Percentiles rank a stretch among this genome's conserved stretches.
Conservation (phyloP, 2,797 vertebrate genomes). For the Falco novaeseelandiae region DNA sequence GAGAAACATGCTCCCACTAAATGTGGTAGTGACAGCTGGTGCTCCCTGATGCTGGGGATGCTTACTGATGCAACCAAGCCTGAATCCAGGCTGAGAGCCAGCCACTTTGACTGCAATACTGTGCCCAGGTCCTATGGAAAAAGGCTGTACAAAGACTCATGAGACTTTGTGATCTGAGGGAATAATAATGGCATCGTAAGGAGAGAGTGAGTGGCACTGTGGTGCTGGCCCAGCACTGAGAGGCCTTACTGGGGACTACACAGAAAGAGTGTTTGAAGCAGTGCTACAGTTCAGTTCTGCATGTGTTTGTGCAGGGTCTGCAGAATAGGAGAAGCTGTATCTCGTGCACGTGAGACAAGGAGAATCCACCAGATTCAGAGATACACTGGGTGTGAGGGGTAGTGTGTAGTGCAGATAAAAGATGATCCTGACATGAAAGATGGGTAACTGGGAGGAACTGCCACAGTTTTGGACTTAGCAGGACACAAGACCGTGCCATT, state of each 20-base stretch:
- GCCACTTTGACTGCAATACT: rapidly evolving
- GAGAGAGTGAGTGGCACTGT: rapidly evolving
- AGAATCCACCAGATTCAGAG: background rate
- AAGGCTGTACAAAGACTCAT: rapidly evolving
- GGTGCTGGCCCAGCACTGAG: background rate
- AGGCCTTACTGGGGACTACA: too few relatives aligned
- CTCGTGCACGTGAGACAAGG: background rate
- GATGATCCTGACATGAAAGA: background rate
- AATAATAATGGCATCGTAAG: rapidly evolving
- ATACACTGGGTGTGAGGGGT: background rate
- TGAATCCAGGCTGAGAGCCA: rapidly evolving
- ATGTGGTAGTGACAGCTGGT: background rate
- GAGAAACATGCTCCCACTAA: background rate
- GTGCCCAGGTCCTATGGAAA: background rate
- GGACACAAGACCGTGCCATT: too few relatives aligned
- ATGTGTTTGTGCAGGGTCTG: background rate
- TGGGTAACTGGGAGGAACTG: too few relatives aligned
- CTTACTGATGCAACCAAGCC: rapidly evolving
- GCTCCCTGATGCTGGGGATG: background rate
- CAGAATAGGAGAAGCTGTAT: background rate
- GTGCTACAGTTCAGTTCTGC: background rate
- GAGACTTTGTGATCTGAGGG: too few relatives aligned
- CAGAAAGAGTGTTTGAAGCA: rapidly evolving
- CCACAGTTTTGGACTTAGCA: background rate
- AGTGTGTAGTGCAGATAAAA: background rate